These are phyloP conservation scores for Paramormyrops kingsleyae DNA, from an alignment of 2,113 vertebrate genomes.

Conservation along the genomic window DNA sequence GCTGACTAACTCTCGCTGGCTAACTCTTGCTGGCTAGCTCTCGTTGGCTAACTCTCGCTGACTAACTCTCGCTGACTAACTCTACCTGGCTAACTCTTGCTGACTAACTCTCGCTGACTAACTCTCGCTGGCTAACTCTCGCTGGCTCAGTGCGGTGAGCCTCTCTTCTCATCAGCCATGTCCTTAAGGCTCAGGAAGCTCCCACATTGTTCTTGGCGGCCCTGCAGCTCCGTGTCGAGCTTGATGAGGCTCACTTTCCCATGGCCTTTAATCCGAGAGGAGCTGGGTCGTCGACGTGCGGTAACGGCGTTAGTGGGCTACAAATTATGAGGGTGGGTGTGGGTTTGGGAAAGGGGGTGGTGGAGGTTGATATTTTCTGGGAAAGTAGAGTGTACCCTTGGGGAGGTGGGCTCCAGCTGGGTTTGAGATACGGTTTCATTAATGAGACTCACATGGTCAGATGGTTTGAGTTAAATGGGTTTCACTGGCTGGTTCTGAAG, in stretches of 20 bases:
- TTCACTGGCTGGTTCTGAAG: not conserved
- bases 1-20: too few species aligned
- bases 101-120: too few species aligned
- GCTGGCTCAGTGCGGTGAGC: not conserved
- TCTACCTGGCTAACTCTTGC: too few species aligned
- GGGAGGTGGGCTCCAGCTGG: not conserved
- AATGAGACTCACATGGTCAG: constrained; percentile 11
- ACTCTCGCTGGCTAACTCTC: too few species aligned
- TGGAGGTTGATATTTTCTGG: not conserved
- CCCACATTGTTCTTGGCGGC: not conserved
- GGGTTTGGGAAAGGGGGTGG: not conserved
- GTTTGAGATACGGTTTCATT: not conserved
- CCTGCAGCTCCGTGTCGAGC: not conserved
- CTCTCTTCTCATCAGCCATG: not conserved
- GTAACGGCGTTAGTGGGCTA: not conserved
- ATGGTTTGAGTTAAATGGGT: not conserved
- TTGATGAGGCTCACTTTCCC: not conserved
- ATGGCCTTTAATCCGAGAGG: not conserved
- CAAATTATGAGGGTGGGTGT: not conserved
- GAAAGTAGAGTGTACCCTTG: not conserved
- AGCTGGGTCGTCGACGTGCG: not conserved
- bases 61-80: too few species aligned
- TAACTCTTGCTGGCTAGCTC: not conserved
- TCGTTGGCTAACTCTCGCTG: too few species aligned
- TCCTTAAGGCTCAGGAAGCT: not conserved